A percentile compares a stretch with the other conserved stretches of the same genome.
phyloP scores from a whole-genome alignment of 2,888 invertebrate genomes.

The Blera fallax region DNA sequence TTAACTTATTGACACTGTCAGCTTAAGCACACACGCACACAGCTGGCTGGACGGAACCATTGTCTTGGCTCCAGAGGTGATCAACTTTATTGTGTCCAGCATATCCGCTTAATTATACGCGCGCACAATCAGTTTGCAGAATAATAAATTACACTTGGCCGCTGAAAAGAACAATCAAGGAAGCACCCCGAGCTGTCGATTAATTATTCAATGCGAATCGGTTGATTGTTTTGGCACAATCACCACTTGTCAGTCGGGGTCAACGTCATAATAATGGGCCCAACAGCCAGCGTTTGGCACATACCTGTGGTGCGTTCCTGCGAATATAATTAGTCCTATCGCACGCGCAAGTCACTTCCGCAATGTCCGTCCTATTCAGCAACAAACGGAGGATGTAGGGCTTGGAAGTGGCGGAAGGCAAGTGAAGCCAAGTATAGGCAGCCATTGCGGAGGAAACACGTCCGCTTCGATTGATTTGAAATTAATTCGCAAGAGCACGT shows the following conservation, averaged over 20 bases:
- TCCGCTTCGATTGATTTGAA: conserved; percentile 60
- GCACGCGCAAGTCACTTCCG: conserved; percentile 62
- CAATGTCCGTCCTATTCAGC: conserved; percentile 35
- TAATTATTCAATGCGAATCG: conserved; percentile 61
- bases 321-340: conserved; percentile 62
- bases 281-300: not conserved
- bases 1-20: conserved; percentile 33
- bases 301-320: conserved; percentile 41
- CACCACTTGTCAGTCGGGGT: conserved; percentile 57
- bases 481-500: conserved; percentile 63
- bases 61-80: conserved; percentile 18
- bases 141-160: conserved; percentile 54
- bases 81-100: conserved; percentile 58
- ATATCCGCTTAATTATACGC: conserved; percentile 36
- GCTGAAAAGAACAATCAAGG: conserved; percentile 46
- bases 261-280: conserved; percentile 62
- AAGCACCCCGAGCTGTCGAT: conserved; percentile 43
- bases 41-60: not conserved
- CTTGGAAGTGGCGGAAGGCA: conserved; percentile 4
- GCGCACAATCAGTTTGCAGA: conserved; percentile 27
- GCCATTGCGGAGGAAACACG: conserved; percentile 55
- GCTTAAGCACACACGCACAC: conserved; percentile 16
- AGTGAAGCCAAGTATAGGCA: not conserved
- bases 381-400: conserved; percentile 6
- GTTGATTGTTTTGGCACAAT: conserved; percentile 58